Evolutionary conservation across 2,113 vertebrate species (phyloP), one percentile per base, ranked within the genome.

Genomic region (Trinectes maculatus): DNA sequence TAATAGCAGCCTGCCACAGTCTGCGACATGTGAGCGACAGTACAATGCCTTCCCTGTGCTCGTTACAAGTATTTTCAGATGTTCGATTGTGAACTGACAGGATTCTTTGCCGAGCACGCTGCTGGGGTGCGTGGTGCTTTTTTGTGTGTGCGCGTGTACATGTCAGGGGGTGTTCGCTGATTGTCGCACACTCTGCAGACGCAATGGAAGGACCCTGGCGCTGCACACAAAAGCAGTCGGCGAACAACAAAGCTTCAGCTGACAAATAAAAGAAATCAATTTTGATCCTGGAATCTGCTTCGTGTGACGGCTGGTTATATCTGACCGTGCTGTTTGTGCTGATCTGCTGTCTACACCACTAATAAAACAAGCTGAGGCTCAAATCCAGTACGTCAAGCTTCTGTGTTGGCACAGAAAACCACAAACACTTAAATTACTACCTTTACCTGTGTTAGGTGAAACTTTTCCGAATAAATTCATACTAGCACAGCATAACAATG

Each of bases 1-100:
- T 62, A 65, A 69, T 28, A 46, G 60, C 69, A 22, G 57, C 39
- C 26, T 42, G 61, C 28, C 13, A 44, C 36, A 29, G 59, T 26
- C n/a, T 62, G 48, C 33, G 57, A 72, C 67, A 76, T 58, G 56
- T 31, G 46, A 53, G 21, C 3, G 18, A 68, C 0, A 21, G 18
- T 5, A 85, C 82, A 87, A 70, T 72, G 73, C 51, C 24, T 42
- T 37, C 62, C 71, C 55, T 81, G 80, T 86, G 7, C 52, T 25
- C 29, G 29, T 64, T 63, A 15, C 28, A 16, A 74, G 52, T 53
- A 59, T 78, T 71, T 73, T 72, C 58, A 80, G 76, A 84, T 71
- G 66, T 81, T 58, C 58, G 24, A 57, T 43, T 52, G 58, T 65
- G 29, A 47, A 33, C 11, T 44, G 51, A 55, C 57, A 2, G 29